Conservation (phyloP, 2,797 vertebrate genomes). For the Gephyroberyx darwinii region DNA sequence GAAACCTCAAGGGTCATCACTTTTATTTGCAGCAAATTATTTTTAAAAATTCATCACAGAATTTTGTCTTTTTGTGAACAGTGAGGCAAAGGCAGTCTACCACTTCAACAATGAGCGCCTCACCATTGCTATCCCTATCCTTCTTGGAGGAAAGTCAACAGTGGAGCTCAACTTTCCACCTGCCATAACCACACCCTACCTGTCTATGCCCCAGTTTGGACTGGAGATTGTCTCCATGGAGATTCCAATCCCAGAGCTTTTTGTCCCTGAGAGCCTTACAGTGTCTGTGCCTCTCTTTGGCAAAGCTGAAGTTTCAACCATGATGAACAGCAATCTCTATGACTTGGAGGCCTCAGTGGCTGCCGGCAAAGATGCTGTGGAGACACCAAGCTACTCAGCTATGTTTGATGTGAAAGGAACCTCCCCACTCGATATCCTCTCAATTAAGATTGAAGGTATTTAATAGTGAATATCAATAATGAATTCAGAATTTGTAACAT, state of each 20-base stretch:
- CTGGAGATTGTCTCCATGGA: constrained; percentile 81
- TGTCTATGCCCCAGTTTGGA: constrained; percentile 83
- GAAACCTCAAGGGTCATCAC: background rate
- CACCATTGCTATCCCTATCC: constrained; percentile 84
- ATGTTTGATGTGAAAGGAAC: constrained; percentile 82
- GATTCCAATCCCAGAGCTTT: constrained; percentile 84
- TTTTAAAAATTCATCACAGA: background rate
- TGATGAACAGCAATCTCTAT: constrained; percentile 90
- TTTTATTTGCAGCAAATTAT: background rate
- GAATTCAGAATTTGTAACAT: background rate
- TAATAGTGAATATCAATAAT: background rate
- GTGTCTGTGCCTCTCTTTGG: constrained; percentile 86
- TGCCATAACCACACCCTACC: constrained; percentile 80
- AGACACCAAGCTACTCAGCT: constrained; percentile 78
- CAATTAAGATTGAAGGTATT: constrained; percentile 87
- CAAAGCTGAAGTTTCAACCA: constrained; percentile 84
- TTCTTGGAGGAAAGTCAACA: constrained; percentile 89
- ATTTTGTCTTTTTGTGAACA: constrained; percentile 67
- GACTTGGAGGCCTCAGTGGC: constrained; percentile 84
- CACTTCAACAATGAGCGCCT: constrained; percentile 83
- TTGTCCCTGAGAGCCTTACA: constrained; percentile 82
- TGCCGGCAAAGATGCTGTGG: constrained; percentile 82
- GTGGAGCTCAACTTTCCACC: constrained; percentile 81
- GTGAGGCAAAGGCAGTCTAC: constrained; percentile 85
- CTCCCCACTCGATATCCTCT: constrained; percentile 85